Conservation (phyloP, 2,888 invertebrate genomes). For the Eurytoma californica region DNA sequence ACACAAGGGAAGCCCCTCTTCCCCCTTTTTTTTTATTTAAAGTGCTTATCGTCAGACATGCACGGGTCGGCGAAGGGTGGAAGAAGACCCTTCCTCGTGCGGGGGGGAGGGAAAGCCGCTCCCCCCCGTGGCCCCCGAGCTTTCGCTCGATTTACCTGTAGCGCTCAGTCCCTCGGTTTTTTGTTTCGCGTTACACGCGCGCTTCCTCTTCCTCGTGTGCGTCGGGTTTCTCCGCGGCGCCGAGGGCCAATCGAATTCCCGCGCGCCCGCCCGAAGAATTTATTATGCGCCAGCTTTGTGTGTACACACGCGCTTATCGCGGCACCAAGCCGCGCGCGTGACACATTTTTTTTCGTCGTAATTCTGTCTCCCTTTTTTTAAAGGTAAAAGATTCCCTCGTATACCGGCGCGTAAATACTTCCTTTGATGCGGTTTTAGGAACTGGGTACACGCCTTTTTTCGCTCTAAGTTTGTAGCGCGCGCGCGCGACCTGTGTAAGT, state of each 20-base stretch:
- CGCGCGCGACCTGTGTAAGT: no score
- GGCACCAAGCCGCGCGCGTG: no score
- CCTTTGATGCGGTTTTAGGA: no score
- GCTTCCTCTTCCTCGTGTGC: background rate
- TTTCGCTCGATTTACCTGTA: conserved; percentile 54
- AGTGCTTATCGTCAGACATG: conserved; percentile 54
- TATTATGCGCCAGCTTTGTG: background rate
- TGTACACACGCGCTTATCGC: no score
- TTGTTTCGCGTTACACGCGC: background rate
- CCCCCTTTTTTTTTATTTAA: conserved; percentile 43
- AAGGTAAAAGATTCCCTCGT: no score
- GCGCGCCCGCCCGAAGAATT: conserved; percentile 10
- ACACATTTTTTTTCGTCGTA: no score
- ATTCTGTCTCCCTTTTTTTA: no score
- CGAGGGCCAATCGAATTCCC: conserved; percentile 28
- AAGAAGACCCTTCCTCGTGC: conserved; percentile 25
- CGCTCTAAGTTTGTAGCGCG: no score
- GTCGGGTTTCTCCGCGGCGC: conserved; percentile 22
- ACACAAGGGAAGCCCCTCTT: background rate
- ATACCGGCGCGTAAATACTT: no score
- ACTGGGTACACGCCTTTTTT: no score
- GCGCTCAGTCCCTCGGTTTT: conserved; percentile 18
- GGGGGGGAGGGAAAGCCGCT: background rate
- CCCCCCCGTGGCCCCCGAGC: conserved; percentile 10
- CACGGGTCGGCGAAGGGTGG: conserved; percentile 13